These are phyloP conservation scores for Chrysolina americana DNA, from an alignment of 2,888 invertebrate genomes.

Conservation along the genomic window DNA sequence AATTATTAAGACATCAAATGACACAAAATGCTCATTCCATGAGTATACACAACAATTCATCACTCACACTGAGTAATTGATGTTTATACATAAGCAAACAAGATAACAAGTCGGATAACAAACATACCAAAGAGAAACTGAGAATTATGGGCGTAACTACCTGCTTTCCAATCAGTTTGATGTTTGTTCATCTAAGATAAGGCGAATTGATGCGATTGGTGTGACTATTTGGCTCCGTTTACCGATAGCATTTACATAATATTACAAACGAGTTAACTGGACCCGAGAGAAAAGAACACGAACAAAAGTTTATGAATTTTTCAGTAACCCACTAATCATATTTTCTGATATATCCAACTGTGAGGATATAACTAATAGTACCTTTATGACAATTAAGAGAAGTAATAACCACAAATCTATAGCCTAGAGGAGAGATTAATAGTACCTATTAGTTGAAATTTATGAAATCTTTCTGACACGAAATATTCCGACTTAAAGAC, in stretches of 20 bases:
- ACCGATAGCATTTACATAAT: conserved; percentile 49
- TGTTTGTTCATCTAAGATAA: conserved; percentile 40
- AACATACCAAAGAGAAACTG: no score
- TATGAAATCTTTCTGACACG: not conserved
- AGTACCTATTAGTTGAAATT: not conserved
- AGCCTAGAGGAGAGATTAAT: not conserved
- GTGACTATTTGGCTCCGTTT: conserved; percentile 41
- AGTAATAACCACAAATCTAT: conserved; percentile 12
- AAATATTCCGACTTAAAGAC: not conserved
- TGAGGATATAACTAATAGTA: not conserved
- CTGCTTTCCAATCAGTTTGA: conserved; percentile 12
- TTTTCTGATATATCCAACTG: conserved; percentile 10
- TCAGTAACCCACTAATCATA: not conserved
- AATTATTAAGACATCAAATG: no score
- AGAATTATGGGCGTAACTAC: conserved; percentile 3
- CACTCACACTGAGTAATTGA: no score
- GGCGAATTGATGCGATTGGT: conserved; percentile 46
- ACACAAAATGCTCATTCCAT: no score
- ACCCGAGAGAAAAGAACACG: not conserved
- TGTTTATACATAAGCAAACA: not conserved
- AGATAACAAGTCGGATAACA: no score
- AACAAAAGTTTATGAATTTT: not conserved
- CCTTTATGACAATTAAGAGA: conserved; percentile 4
- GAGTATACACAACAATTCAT: no score
- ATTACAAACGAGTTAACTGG: conserved; percentile 31